Evolutionary conservation across 2,888 invertebrate genomes (phyloP), one percentile per base, ranked within the genome.

Genomic region (Parnassius orleans): DNA sequence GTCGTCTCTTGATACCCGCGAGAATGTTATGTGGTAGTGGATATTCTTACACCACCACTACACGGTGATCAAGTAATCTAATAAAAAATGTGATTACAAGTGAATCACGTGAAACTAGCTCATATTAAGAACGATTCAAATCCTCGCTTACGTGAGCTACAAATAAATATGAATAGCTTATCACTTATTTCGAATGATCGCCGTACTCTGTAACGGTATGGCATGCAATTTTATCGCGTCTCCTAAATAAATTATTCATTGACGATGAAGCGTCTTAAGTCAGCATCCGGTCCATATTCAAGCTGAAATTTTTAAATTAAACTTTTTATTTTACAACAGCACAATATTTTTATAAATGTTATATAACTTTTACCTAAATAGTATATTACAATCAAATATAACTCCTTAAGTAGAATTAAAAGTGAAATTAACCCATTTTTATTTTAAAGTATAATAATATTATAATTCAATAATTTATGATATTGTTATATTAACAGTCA

Each of bases 241-340:
- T 44, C 60, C 47, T 50, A 64, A 64, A 64, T 64, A 61, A 64
- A 61, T 64, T 64, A 61, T 61, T 64, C 64, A 64, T 55, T 55
- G 60, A 60, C 60, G 60, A 64, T 64, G 63, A 57, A 57, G 47
- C 64, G 57, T 54, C 54, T 46, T 52, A 58, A 61, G 54, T 61
- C 48, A 55, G 54, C 44, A 58, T 54, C 51, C 54, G 42, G 44
- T 61, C 52, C 57, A 54, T 61, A 57, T 64, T 57, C 61, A 55
- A 58, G 57, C 46, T 57, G 2, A 58, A 42, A 50, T 50, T 64
- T 54, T 61, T 24, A 24, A 44, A 57, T 58, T 44, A 46, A 61
- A 55, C 57, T 58, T 60, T 61, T 54, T 46, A 14, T 53, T 60
- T 60, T 57, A 57, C n/a, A 15, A 43, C 10, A 19, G 54, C 47